A percentile compares a stretch with the other conserved stretches of the same genome.
These are phyloP conservation scores for Acanthosepion lycidas DNA, from an alignment of 2,888 invertebrate genomes.

Conservation along the genomic window DNA sequence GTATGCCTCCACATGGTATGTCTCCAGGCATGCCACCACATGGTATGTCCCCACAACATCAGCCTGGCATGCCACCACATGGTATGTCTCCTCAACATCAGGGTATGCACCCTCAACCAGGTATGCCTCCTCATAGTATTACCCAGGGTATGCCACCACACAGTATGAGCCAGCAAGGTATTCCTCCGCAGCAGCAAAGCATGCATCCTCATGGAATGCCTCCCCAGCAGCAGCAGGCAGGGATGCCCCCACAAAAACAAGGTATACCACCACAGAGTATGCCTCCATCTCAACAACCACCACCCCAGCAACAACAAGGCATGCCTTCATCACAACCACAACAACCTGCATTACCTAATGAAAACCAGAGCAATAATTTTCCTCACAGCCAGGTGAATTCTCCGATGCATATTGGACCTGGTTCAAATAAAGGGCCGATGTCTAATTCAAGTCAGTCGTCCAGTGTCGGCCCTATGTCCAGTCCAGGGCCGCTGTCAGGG, in stretches of 20 bases:
- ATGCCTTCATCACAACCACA: background rate
- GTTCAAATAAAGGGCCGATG: conserved; percentile 68
- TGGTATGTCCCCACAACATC: conserved; percentile 8
- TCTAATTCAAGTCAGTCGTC: conserved; percentile 70
- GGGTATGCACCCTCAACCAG: background rate
- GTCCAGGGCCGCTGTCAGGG: conserved; percentile 61
- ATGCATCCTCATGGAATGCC: conserved; percentile 43
- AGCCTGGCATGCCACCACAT: conserved; percentile 40
- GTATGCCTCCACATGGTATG: conserved; percentile 37
- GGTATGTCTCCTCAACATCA: conserved; percentile 25
- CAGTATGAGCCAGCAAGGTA: background rate
- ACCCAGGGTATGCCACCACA: conserved; percentile 13
- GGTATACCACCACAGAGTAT: conserved; percentile 40
- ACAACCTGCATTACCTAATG: conserved; percentile 35
- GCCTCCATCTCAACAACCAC: background rate
- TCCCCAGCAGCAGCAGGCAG: background rate
- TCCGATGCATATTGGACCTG: conserved; percentile 64
- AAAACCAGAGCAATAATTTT: conserved; percentile 58
- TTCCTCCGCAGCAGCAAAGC: conserved; percentile 15
- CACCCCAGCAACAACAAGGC: background rate
- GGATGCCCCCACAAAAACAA: conserved; percentile 43
- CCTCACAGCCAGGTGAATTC: conserved; percentile 66
- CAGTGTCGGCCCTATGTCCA: conserved; percentile 62
- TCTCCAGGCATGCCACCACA: conserved; percentile 42
- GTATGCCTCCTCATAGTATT: conserved; percentile 1